Conservation (phyloP, 2,888 invertebrate species). For the Pseudococcus longispinus region DNA sequence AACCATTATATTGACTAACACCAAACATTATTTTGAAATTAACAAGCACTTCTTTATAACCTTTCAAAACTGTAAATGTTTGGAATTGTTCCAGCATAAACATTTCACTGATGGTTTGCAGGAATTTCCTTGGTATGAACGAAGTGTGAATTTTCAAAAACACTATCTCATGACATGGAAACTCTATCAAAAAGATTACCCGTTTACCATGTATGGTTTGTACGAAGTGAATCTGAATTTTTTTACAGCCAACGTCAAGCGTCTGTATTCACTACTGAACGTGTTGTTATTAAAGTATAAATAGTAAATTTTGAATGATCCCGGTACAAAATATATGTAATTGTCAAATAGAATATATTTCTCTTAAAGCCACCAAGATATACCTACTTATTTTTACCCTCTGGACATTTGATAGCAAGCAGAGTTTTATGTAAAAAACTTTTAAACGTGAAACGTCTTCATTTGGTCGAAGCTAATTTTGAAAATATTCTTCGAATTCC, state of each 20-base stretch:
- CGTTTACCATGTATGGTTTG: not conserved
- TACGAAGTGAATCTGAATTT: not conserved
- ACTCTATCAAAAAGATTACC: not conserved
- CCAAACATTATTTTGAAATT: too few species aligned
- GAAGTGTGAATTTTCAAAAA: not conserved
- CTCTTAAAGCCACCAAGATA: too few species aligned
- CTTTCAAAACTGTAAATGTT: not conserved
- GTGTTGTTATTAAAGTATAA: not conserved
- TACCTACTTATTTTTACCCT: not conserved
- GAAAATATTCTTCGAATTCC: too few species aligned
- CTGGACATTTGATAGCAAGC: too few species aligned
- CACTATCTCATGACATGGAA: not conserved
- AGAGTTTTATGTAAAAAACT: too few species aligned
- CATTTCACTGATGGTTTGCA: not conserved
- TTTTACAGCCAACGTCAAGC: not conserved
- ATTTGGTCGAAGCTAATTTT: too few species aligned
- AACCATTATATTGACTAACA: too few species aligned
- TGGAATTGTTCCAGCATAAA: not conserved
- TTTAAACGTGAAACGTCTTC: too few species aligned
- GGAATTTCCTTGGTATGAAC: not conserved
- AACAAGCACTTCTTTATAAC: too few species aligned
- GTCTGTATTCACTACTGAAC: not conserved
- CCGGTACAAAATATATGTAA: too few species aligned
- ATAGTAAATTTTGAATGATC: not conserved
- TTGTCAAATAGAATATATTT: too few species aligned